These are phyloP conservation scores for Lasiurus cinereus DNA, from an alignment of 2,113 vertebrate species.

Conservation along the genomic window DNA sequence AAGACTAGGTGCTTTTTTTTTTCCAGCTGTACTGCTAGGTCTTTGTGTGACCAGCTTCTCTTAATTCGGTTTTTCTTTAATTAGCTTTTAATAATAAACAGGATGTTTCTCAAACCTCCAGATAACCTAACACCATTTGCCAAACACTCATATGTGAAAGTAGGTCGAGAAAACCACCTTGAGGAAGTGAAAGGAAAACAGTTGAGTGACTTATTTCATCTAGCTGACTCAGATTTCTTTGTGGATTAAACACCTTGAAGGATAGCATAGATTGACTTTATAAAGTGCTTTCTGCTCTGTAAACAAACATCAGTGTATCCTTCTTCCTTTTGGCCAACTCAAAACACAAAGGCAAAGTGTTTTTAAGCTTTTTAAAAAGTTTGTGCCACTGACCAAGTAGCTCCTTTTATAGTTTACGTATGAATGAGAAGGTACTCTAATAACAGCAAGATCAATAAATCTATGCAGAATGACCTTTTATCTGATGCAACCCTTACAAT, in stretches of 20 bases:
- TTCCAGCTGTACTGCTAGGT: neutral
- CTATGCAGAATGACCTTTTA: neutral
- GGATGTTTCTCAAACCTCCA: neutral
- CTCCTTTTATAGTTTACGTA: neutral
- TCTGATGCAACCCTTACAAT: neutral
- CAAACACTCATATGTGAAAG: neutral
- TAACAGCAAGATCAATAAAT: neutral
- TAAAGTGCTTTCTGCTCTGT: neutral
- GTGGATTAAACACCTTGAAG: neutral
- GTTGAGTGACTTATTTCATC: neutral
- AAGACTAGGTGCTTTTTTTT: neutral
- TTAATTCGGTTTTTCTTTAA: neutral
- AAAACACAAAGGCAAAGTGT: neutral
- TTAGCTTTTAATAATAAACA: neutral
- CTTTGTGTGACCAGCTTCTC: neutral
- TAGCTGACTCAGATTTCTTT: neutral
- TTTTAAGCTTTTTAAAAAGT: constrained; percentile 17
- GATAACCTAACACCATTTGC: neutral
- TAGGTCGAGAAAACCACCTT: neutral
- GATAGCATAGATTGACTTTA: neutral
- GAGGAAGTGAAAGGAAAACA: neutral
- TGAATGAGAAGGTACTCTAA: neutral
- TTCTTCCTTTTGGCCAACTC: neutral
- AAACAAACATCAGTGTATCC: neutral
- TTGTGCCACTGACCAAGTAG: neutral